A percentile compares a stretch with the other conserved stretches of the same genome.
Conservation (phyloP, 2,888 invertebrate species). For the Drosophila kuntzei region DNA sequence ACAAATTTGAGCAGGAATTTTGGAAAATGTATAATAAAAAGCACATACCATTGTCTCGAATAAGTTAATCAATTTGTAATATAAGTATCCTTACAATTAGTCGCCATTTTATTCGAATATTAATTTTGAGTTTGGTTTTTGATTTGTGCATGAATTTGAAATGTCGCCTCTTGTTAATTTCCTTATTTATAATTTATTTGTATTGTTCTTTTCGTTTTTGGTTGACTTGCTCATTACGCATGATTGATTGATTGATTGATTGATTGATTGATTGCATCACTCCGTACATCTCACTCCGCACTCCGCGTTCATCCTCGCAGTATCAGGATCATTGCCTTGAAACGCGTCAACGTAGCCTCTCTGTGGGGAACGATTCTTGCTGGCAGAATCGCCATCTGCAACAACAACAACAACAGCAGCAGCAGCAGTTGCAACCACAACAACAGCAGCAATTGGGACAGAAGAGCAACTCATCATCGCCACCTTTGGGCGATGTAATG, state of each 20-base stretch:
- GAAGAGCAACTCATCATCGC: conserved; percentile 68
- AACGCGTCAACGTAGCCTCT: conserved; percentile 84
- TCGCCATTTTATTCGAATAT: conserved; percentile 6
- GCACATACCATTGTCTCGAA: not conserved
- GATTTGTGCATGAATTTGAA: conserved; percentile 25
- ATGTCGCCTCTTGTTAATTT: conserved; percentile 37
- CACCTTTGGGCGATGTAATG: conserved; percentile 73
- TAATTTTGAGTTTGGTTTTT: conserved; percentile 13
- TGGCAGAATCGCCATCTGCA: conserved; percentile 83
- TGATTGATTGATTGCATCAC: conserved; percentile 37
- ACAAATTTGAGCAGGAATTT: not conserved
- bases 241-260: conserved; percentile 26
- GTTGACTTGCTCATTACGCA: conserved; percentile 64
- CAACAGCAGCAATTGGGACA: conserved; percentile 44
- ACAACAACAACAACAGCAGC: conserved; percentile 57
- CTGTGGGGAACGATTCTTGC: conserved; percentile 85
- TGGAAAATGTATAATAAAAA: not conserved
- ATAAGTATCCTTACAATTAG: not conserved
- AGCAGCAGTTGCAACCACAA: conserved; percentile 41
- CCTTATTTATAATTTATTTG: conserved; percentile 53
- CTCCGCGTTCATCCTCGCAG: conserved; percentile 48
- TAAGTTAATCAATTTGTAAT: not conserved
- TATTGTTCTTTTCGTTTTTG: conserved; percentile 59
- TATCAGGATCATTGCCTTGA: conserved; percentile 85
- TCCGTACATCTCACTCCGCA: conserved; percentile 21